phyloP scores from a whole-genome alignment of 2,797 vertebrate genomes.

The Glossophaga mutica region DNA sequence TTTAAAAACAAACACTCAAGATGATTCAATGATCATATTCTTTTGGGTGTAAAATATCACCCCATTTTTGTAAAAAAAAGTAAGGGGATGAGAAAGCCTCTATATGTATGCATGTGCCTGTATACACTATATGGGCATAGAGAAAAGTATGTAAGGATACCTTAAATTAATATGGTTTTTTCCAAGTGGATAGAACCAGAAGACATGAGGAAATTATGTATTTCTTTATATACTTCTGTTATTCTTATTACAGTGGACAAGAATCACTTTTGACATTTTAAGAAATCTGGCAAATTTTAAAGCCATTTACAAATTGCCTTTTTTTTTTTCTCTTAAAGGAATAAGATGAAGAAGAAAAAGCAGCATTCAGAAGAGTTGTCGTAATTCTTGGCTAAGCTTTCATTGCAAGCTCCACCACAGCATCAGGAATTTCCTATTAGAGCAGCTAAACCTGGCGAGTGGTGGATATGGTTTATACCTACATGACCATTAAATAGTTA shows the following conservation, averaged over 20 bases:
- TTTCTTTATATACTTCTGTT: constrained; percentile 27
- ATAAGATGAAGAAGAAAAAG: constrained; percentile 1
- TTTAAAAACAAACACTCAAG: background rate
- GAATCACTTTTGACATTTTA: background rate
- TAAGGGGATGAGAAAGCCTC: background rate
- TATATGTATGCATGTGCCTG: background rate
- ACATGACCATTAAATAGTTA: constrained; percentile 65
- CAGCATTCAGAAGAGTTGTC: background rate
- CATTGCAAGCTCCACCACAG: background rate
- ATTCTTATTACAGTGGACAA: constrained; percentile 23
- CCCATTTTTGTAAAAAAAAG: constrained; percentile 22
- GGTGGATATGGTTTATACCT: background rate
- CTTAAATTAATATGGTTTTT: constrained; percentile 4
- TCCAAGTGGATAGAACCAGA: background rate
- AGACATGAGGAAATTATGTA: background rate
- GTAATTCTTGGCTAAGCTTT: constrained; percentile 4
- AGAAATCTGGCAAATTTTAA: background rate
- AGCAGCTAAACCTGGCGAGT: background rate
- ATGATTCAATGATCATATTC: background rate
- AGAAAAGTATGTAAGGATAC: background rate
- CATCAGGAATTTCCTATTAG: background rate
- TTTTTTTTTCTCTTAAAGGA: background rate
- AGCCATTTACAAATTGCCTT: constrained; percentile 12
- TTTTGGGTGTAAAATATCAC: background rate
- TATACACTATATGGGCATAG: background rate